Percentiles rank a stretch among this genome's conserved stretches.
Conservation (phyloP, 2,888 invertebrate genomes). For the Sipha maydis region DNA sequence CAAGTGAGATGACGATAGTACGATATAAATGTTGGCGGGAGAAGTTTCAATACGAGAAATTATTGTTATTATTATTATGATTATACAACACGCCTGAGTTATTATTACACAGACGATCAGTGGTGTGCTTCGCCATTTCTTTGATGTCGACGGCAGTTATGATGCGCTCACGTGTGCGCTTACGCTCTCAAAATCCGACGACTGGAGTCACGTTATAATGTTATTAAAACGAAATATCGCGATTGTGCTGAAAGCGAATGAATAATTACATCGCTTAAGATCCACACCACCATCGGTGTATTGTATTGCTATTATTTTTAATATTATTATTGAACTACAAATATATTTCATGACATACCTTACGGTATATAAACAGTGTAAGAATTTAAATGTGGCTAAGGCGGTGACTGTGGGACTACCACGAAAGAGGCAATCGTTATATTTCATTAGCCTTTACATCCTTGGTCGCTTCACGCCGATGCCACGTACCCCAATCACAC, state of each 20-base stretch:
- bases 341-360: too few species aligned
- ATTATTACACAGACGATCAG: background rate
- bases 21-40: too few species aligned
- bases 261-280: too few species aligned
- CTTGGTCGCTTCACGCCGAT: background rate
- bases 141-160: background rate
- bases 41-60: too few species aligned
- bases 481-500: background rate
- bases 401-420: background rate
- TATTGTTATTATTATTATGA: background rate
- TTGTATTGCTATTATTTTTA: background rate
- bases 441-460: background rate
- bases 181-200: background rate
- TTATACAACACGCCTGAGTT: background rate
- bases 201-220: background rate
- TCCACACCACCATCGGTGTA: background rate
- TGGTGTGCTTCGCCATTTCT: background rate
- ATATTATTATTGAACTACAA: too few species aligned
- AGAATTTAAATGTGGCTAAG: background rate
- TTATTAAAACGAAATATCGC: background rate
- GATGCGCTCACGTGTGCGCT: background rate
- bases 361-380: background rate
- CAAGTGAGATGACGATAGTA: too few species aligned
- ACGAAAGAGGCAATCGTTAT: constrained; percentile 20
- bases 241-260: background rate